A percentile compares a stretch with the other conserved stretches of the same genome.
phyloP scores from a whole-genome alignment of 2,797 vertebrate genomes.

The Gymnopithys bicolor region DNA sequence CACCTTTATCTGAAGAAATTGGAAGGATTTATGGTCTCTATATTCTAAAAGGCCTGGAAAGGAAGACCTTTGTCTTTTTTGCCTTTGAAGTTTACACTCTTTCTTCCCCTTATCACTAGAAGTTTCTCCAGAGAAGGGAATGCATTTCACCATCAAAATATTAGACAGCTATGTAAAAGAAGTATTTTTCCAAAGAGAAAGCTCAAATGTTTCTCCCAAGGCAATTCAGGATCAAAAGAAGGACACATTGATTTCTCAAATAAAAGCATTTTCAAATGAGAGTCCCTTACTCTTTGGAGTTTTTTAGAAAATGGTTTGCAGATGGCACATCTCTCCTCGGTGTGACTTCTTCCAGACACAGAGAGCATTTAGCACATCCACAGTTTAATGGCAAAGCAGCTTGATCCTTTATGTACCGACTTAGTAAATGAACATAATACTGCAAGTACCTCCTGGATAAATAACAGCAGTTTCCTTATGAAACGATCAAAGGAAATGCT shows the following conservation, averaged over 20 bases:
- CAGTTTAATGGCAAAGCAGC: neutral
- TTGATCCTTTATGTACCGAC: neutral
- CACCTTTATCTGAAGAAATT: neutral
- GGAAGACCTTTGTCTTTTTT: neutral
- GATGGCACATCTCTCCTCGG: neutral
- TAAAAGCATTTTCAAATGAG: constrained; percentile 44
- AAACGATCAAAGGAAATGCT: constrained; percentile 43
- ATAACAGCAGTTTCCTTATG: constrained; percentile 35
- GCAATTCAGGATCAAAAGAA: constrained; percentile 61
- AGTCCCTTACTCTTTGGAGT: constrained; percentile 34
- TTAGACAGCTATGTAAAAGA: constrained; percentile 40
- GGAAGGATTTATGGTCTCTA: neutral
- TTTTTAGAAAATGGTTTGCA: constrained; percentile 58
- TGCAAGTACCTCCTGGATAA: constrained; percentile 38
- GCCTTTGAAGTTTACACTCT: constrained; percentile 21
- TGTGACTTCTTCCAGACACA: constrained; percentile 29
- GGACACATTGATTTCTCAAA: constrained; percentile 41
- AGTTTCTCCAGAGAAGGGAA: constrained; percentile 31
- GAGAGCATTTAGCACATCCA: neutral
- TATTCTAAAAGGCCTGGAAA: neutral
- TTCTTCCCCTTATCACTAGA: constrained; percentile 34
- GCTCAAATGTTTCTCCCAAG: constrained; percentile 57
- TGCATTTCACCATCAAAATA: constrained; percentile 11
- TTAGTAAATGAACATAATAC: constrained; percentile 6
- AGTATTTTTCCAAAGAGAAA: constrained; percentile 23